Base-by-base conservation (phyloP, 1,140 invertebrate species). In the Lepidurus packardi region DNA sequence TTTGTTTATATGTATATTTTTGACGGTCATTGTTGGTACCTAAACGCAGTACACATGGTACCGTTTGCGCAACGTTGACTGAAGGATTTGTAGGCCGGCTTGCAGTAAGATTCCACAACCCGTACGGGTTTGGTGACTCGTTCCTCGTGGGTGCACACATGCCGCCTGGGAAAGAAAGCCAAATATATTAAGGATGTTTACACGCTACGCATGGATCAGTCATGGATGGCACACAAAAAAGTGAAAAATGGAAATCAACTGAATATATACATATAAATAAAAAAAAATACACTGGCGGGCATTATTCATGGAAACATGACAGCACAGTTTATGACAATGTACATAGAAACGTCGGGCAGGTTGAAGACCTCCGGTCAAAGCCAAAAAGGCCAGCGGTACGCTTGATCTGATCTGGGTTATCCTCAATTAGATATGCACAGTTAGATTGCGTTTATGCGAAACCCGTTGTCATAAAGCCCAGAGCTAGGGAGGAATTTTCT, bases 1-100 rank as follows among this genome's bases (percentile, higher is more conserved):
- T 24, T 76, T 43, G 24, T 41, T 11, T 11, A 77, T 41, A 24
- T 53, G 0, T 34, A 34, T 34, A 0, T 34, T 34, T 34, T 34
- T 2, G 3, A 34, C 34, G 4, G 3, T 34, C 34, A 34, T 34
- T 34, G 34, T 34, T 34, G 34, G 47, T 82, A 85, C 85, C 83
- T 83, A 47, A 87, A 85, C 43, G 85, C 84, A 24, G 85, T 85
- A 81, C 87, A 88, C 81, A 86, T 84, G 80, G 86, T 85, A 77
- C 86, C 86, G n/a, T 83, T 81, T 77, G 85, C 83, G 75, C 87
- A 87, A 75, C 83, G 84, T 77, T 87, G 83, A 43, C 84, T 85
- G 80, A 87, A 88, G 45, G 86, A 86, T 77, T 87, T 87, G 81
- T 85, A 86, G 13, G 85, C 83, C 43, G 87, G 87, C 79, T 87